These are phyloP conservation scores for Condylura cristata DNA, from an alignment of 2,113 vertebrate species.

Conservation along the genomic window DNA sequence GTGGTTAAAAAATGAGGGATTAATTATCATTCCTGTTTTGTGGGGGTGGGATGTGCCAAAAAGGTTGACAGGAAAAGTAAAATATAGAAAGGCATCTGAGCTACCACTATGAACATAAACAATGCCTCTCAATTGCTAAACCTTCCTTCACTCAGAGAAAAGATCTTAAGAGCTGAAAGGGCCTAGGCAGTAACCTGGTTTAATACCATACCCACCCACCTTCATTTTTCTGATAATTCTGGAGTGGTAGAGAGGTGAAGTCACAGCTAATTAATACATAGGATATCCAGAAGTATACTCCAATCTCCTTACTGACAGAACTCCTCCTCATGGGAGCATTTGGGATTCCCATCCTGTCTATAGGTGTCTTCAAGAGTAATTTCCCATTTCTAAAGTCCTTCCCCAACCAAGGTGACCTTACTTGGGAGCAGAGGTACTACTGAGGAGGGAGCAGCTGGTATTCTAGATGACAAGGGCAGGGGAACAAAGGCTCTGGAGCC, in stretches of 20 bases:
- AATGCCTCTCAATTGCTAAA: neutral
- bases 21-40: constrained; percentile 25
- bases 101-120: neutral
- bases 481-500: neutral
- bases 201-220: neutral
- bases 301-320: neutral
- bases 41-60: neutral
- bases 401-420: neutral
- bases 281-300: neutral
- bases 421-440: neutral
- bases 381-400: neutral
- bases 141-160: constrained; percentile 16
- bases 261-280: constrained; percentile 14
- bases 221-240: neutral
- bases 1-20: constrained; percentile 24
- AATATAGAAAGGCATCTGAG: constrained; percentile 31
- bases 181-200: neutral
- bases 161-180: neutral
- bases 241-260: neutral
- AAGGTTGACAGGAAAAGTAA: constrained; percentile 18
- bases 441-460: neutral
- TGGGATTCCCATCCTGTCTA: neutral
- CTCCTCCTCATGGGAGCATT: neutral
- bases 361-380: neutral
- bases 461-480: neutral